These are phyloP conservation scores for Mamestra configurata DNA, from an alignment of 1,140 invertebrate species.

Conservation along the genomic window DNA sequence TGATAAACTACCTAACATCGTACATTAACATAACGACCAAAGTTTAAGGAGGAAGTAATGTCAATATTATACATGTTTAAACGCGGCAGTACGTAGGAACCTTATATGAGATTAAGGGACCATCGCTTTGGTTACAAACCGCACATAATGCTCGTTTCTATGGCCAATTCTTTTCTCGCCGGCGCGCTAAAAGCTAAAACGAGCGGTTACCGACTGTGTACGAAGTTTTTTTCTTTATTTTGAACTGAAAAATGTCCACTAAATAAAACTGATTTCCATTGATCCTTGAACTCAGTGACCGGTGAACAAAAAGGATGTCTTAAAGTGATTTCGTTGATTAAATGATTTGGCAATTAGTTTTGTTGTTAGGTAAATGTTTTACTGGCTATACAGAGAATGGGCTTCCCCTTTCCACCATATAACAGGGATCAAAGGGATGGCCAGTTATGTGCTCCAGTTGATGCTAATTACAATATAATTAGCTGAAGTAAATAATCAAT, in stretches of 20 bases:
- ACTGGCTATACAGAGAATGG: no score
- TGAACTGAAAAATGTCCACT: conserved; percentile 27
- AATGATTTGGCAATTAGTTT: not conserved
- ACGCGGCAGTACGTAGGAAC: not conserved
- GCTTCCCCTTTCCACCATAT: no score
- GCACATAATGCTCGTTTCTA: conserved; percentile 47
- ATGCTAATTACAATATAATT: not conserved
- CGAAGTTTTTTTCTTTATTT: not conserved
- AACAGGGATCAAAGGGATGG: not conserved
- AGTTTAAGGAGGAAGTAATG: conserved; percentile 42
- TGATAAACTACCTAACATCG: conserved; percentile 28
- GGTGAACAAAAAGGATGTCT: not conserved
- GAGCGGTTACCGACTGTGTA: conserved; percentile 11
- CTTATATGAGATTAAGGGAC: conserved; percentile 34
- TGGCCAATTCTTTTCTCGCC: conserved; percentile 50
- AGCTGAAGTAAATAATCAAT: not conserved
- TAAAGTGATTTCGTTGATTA: conserved; percentile 18
- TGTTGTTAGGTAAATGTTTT: not conserved
- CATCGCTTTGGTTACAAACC: conserved; percentile 39
- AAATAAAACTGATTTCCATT: conserved; percentile 33
- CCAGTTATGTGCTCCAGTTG: not conserved
- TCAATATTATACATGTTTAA: conserved; percentile 50
- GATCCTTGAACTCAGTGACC: not conserved
- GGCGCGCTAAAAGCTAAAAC: conserved; percentile 49
- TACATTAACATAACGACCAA: conserved; percentile 42